Conservation (phyloP, 2,797 vertebrate species). For the Sarcoramphus papa region DNA sequence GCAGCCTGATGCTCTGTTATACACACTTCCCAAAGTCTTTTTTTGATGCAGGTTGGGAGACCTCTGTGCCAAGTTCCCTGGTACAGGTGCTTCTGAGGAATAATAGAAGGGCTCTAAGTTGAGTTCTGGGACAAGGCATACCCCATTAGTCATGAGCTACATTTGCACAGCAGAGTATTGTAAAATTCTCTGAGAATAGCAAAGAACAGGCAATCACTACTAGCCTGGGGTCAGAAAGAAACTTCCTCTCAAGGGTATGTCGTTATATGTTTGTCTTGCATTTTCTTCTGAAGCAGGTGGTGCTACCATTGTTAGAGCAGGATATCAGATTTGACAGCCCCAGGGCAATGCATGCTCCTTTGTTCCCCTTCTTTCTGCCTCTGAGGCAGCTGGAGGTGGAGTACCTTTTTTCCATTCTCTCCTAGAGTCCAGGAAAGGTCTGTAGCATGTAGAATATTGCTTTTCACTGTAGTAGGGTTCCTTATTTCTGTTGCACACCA, state of each 20-base stretch:
- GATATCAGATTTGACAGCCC: neutral
- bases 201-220: neutral
- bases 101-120: neutral
- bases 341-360: neutral
- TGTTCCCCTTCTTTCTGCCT: neutral
- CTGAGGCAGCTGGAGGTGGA: neutral
- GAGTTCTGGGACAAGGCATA: neutral
- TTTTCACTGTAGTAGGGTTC: neutral
- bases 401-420: neutral
- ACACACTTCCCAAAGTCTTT: neutral
- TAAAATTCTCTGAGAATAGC: neutral
- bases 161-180: neutral
- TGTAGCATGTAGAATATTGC: neutral
- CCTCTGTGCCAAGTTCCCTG: neutral
- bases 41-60: neutral
- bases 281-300: constrained; percentile 5
- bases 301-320: neutral
- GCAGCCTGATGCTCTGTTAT: neutral
- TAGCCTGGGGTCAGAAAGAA: neutral
- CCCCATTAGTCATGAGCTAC: neutral
- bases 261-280: neutral
- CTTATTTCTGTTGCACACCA: neutral
- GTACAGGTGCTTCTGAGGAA: neutral
- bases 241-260: neutral
- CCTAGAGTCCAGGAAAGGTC: neutral